Evolutionary conservation across 2,797 vertebrate genomes (phyloP), one percentile per base, ranked within the genome.

Genomic region (Paratrypauchen microcephalus): DNA sequence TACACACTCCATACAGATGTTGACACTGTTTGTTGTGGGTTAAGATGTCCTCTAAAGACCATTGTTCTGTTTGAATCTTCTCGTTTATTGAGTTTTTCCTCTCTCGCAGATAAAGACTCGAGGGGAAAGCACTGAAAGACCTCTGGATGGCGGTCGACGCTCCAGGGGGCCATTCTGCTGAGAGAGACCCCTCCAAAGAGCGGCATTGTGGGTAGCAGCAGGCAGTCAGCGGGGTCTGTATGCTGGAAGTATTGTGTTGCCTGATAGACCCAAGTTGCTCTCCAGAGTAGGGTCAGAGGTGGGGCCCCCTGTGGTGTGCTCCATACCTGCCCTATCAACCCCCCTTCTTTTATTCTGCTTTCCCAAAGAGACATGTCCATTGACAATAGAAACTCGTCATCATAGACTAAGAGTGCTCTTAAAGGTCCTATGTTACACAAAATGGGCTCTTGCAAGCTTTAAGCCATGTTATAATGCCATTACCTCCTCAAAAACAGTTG

Each of bases 41-140:
- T 96, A 95, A 97, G 94, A 95, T 94, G 91, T 92, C 92, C 94
- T 94, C 94, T 95, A 95, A 95, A 95, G 95, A 89, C 94, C 90
- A 96, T 97, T 96, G 95, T 96, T 93, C 93, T 91, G 86, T 94
- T 94, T 95, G 92, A 95, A 94, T 95, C 94, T 94, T 94, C 94
- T 95, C 94, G 92, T 94, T 96, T 94, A 95, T 95, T 77, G 87
- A 91, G 90, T 91, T 92, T 94, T 91, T 80, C 79, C 78, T 89
- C 83, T 88, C 80, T 85, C 73, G 55, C 63, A 68, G 77, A 75
- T 79, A 83, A 82, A 81, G 85, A 85, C 63, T 18, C 8, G 70
- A 68, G 72, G 18, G 76, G 81, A 92, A 90, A 93, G 90, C 85
- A 54, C 75, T 93, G 92, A 95, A 96, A 96, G 95, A 94, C 94